Conservation (phyloP, 2,888 invertebrate genomes). For the Lathronympha strigana region DNA sequence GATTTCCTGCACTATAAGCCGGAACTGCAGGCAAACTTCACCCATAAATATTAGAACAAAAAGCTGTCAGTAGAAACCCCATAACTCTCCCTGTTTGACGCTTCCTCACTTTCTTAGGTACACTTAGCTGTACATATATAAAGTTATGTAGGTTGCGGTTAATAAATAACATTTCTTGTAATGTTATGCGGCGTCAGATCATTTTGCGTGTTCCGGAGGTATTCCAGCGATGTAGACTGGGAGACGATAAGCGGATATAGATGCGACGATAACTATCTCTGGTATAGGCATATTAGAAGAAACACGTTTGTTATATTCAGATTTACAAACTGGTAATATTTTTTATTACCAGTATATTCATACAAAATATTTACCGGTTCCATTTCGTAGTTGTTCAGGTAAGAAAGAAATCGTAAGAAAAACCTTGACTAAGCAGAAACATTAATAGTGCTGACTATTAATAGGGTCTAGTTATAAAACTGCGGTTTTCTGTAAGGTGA, state of each 20-base stretch:
- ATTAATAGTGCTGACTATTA: too few species aligned
- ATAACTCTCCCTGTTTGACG: conserved; percentile 14
- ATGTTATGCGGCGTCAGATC: conserved; percentile 31
- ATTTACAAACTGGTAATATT: not conserved
- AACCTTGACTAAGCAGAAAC: too few species aligned
- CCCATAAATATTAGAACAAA: conserved; percentile 14
- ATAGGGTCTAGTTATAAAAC: too few species aligned
- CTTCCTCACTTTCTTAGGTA: conserved; percentile 5
- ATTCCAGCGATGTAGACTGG: conserved; percentile 7
- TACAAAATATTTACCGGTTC: too few species aligned
- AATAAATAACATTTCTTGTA: conserved; percentile 31
- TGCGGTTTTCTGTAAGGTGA: too few species aligned
- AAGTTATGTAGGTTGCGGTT: not conserved
- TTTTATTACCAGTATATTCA: too few species aligned
- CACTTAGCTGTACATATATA: conserved; percentile 1
- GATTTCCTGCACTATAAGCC: not conserved
- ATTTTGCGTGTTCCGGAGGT: conserved; percentile 29
- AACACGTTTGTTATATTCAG: not conserved
- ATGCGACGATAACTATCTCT: too few species aligned
- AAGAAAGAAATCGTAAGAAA: too few species aligned
- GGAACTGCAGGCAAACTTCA: conserved; percentile 19
- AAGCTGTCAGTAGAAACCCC: not conserved
- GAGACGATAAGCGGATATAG: not conserved
- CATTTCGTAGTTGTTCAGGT: too few species aligned
- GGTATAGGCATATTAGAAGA: not conserved